phyloP scores from a whole-genome alignment of 2,797 vertebrate species.

The Anabacerthia variegaticeps region DNA sequence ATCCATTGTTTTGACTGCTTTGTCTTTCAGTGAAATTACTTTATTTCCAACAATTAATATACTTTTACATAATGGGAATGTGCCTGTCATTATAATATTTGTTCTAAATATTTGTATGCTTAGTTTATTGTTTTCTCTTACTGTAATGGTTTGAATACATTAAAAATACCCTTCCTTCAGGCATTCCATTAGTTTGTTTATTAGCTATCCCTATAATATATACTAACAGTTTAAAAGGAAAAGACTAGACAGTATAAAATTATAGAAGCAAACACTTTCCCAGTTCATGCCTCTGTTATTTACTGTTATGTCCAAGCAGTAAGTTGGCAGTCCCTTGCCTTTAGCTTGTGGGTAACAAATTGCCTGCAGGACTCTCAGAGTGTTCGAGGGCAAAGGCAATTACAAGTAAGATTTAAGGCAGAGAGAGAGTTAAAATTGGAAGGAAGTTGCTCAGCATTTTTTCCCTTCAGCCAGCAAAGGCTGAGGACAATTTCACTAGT shows the following conservation, averaged over 20 bases:
- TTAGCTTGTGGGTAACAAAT: background rate
- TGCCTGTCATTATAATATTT: background rate
- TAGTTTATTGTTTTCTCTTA: constrained; percentile 3
- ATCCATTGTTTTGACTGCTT: background rate
- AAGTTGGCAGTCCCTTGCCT: background rate
- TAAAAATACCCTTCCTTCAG: background rate
- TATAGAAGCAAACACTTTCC: background rate
- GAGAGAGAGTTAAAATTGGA: background rate
- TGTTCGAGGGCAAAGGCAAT: background rate
- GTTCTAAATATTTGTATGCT: background rate
- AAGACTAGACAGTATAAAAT: background rate
- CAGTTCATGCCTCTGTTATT: background rate
- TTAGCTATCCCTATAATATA: background rate
- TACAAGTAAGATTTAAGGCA: background rate
- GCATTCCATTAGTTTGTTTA: background rate
- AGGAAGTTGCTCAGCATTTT: background rate
- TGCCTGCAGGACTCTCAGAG: background rate
- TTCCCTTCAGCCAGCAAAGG: background rate
- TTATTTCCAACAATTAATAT: background rate
- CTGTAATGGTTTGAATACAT: background rate
- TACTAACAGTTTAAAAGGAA: background rate
- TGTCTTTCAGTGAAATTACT: background rate
- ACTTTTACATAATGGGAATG: background rate
- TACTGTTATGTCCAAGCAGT: background rate
- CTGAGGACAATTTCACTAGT: background rate